Percentiles rank a stretch among this genome's conserved stretches.
phyloP scores from a whole-genome alignment of 2,888 invertebrate species.

The Eremobia ochroleuca region DNA sequence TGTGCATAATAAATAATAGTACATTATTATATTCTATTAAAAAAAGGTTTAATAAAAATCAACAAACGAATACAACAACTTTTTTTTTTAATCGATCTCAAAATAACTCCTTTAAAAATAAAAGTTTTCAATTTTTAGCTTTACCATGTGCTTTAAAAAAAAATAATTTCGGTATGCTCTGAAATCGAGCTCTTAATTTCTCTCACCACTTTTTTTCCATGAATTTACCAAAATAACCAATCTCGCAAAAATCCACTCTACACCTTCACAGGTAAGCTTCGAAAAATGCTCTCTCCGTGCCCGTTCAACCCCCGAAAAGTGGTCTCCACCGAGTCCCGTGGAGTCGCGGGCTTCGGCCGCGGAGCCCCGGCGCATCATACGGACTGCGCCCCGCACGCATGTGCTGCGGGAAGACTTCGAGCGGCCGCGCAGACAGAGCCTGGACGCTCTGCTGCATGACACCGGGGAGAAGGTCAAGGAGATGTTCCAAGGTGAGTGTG shows the following conservation, averaged over 20 bases:
- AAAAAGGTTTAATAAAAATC: neutral
- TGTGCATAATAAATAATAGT: neutral
- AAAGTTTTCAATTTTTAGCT: neutral
- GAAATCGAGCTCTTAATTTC: neutral
- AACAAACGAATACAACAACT: neutral
- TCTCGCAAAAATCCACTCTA: neutral
- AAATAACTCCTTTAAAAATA: neutral
- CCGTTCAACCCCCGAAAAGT: slow-evolving; percentile 82
- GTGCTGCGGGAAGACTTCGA: slow-evolving; percentile 65
- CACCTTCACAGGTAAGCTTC: slow-evolving; percentile 84
- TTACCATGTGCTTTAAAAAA: neutral
- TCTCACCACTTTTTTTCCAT: neutral
- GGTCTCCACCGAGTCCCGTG: slow-evolving; percentile 81
- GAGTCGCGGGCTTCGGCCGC: slow-evolving; percentile 83
- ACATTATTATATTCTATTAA: neutral
- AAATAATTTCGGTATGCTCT: neutral
- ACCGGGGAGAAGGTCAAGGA: slow-evolving; percentile 96
- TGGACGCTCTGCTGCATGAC: slow-evolving; percentile 94
- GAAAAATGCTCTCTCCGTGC: slow-evolving; percentile 90
- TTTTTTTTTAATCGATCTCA: neutral
- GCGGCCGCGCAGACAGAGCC: slow-evolving; percentile 92
- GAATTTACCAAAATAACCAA: neutral
- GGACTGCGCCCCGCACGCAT: slow-evolving; percentile 67
- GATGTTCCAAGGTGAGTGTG: slow-evolving; percentile 93
- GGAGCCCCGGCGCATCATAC: slow-evolving; percentile 82